These are phyloP conservation scores for Pseudanteris insignis DNA, from an alignment of 2,888 invertebrate species.

Conservation along the genomic window DNA sequence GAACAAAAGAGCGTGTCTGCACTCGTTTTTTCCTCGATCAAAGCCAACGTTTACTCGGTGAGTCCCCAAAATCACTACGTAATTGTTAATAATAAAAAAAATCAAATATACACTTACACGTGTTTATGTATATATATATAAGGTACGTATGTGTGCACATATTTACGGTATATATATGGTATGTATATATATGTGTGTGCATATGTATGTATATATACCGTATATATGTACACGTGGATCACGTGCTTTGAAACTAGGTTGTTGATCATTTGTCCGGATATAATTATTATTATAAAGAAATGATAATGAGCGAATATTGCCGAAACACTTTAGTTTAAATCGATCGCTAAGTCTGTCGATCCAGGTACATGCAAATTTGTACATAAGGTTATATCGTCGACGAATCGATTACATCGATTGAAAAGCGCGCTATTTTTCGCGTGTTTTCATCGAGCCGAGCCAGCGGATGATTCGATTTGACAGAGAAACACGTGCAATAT, in stretches of 20 bases:
- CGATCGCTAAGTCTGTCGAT: slow-evolving; percentile 18
- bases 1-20: slow-evolving; percentile 12
- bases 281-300: slow-evolving; percentile 50
- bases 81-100: slow-evolving; percentile 28
- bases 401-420: slow-evolving; percentile 1
- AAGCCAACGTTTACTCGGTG: slow-evolving; percentile 11
- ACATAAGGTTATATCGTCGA: slow-evolving; percentile 21
- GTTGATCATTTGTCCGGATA: slow-evolving; percentile 54
- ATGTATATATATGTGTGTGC: too few species aligned
- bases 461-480: neutral
- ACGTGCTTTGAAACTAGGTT: slow-evolving; percentile 56
- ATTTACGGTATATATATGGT: too few species aligned
- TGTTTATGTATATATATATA: slow-evolving; percentile 23
- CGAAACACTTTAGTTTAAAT: slow-evolving; percentile 25
- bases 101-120: slow-evolving; percentile 20
- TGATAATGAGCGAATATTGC: slow-evolving; percentile 28
- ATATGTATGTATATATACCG: too few species aligned
- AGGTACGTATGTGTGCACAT: slow-evolving; percentile 15
- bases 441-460: neutral
- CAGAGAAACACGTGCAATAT: slow-evolving; percentile 25
- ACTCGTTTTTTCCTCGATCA: too few species aligned
- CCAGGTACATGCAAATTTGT: slow-evolving; percentile 21
- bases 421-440: slow-evolving; percentile 24
- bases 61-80: slow-evolving; percentile 10
- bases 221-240: slow-evolving; percentile 47